These are phyloP conservation scores for Apodemia zela DNA, from an alignment of 2,888 invertebrate genomes.

Conservation along the genomic window DNA sequence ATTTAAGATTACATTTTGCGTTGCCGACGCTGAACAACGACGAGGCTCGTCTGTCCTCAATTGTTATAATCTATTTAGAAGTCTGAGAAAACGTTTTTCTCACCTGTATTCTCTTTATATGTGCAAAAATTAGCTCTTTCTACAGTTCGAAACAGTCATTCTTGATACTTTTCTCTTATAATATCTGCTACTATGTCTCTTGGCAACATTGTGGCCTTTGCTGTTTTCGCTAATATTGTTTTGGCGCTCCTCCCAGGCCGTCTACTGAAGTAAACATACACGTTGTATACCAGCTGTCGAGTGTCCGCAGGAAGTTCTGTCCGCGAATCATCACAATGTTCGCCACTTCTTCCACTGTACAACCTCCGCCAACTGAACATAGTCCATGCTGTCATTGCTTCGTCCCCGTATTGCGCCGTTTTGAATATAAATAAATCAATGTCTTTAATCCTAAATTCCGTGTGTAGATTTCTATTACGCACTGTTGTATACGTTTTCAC, in stretches of 20 bases:
- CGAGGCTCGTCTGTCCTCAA: no score
- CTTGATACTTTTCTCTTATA: conserved; percentile 62
- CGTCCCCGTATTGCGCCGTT: conserved; percentile 75
- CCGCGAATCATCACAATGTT: conserved; percentile 52
- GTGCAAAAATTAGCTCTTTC: background rate
- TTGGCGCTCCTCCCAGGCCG: conserved; percentile 65
- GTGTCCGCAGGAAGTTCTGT: conserved; percentile 69
- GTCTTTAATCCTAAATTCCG: background rate
- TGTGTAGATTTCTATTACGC: background rate
- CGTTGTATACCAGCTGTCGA: conserved; percentile 70
- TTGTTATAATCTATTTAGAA: background rate
- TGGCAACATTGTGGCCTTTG: conserved; percentile 69
- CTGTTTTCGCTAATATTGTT: conserved; percentile 62
- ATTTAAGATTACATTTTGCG: background rate
- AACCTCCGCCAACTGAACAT: conserved; percentile 76
- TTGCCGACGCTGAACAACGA: background rate
- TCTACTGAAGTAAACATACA: conserved; percentile 69
- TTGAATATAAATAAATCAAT: conserved; percentile 36
- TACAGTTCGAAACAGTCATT: conserved; percentile 25
- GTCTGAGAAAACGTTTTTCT: background rate
- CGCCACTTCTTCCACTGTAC: conserved; percentile 57
- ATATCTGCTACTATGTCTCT: conserved; percentile 70
- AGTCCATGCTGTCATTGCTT: conserved; percentile 77
- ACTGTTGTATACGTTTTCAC: background rate
- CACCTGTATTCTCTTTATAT: background rate